These are phyloP conservation scores for Sternotherus odoratus DNA, from an alignment of 2,797 vertebrate species.

Conservation along the genomic window DNA sequence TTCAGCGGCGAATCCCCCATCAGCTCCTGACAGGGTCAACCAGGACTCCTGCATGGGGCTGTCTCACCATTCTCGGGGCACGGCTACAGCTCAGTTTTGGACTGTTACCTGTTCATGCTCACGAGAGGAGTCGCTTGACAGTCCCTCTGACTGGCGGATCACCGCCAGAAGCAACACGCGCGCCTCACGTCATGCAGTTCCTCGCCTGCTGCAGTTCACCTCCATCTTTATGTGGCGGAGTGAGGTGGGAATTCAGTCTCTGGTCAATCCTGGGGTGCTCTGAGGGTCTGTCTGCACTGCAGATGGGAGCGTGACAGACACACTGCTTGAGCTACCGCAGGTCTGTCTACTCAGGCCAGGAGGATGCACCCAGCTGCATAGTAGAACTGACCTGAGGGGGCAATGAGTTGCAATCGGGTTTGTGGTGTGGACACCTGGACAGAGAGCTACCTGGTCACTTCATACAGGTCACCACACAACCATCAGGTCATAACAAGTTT, in stretches of 20 bases:
- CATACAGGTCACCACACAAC: background rate
- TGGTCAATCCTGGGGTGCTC: accelerated
- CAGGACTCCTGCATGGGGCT: accelerated
- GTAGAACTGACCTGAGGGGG: no score
- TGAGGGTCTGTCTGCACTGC: no score
- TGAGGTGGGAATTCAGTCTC: background rate
- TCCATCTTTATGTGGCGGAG: accelerated
- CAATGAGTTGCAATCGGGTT: accelerated
- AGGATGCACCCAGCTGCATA: no score
- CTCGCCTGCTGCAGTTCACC: accelerated
- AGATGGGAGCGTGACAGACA: no score
- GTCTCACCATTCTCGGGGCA: background rate
- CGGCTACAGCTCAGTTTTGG: background rate
- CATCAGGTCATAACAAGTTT: background rate
- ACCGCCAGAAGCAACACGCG: accelerated
- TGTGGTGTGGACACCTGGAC: background rate
- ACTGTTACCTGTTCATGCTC: accelerated
- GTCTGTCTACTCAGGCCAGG: no score
- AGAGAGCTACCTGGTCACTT: background rate
- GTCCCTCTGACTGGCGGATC: background rate
- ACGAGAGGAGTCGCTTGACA: background rate
- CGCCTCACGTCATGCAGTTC: accelerated
- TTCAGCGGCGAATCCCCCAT: background rate
- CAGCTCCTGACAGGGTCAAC: background rate
- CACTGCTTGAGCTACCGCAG: no score